Evolutionary conservation across 2,113 vertebrate species (phyloP), one percentile per base, ranked within the genome.

Genomic region (Lasiurus borealis): DNA sequence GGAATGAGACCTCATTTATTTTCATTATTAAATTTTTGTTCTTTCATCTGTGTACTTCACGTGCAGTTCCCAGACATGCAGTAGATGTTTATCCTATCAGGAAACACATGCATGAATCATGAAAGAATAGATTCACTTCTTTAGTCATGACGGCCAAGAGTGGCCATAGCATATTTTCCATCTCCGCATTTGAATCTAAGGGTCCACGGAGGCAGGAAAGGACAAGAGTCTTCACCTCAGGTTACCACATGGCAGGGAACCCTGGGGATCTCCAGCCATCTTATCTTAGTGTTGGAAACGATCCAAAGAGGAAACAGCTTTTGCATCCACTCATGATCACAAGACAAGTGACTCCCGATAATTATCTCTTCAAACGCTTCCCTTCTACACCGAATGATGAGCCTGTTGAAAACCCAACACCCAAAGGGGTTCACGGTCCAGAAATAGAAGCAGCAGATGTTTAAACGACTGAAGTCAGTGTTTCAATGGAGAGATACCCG

Each of bases 261-360:
- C 12, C 14, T 11, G 8, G 46, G 8, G 21, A 6, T 57, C 46
- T 50, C n/a, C 44, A 57, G 77, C 12, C 3, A 14, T 31, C 36
- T 95, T 40, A 14, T 31, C 36, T 95, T 40, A 25, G 0, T 8
- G 19, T 31, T 78, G 23, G 50, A 29, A 69, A 85, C 25, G 23
- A 29, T 21, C 19, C 6, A 34, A 34, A 72, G 64, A 46, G 23
- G 87, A 76, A 18, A 1, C 16, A 66, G 25, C 11, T 93, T 36
- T 57, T 48, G 3, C 21, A 29, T 71, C 7, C 27, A 27, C 12
- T 83, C 31, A 29, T 13, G 25, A 34, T 12, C 31, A 1, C 2
- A 68, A 29, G 40, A 1, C 14, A 29, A 18, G n/a, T 0, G 31
- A 14, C 18, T 36, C 1, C 0, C 8, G 4, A 7, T 29, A 27